Conservation (phyloP, 2,888 invertebrate genomes). For the Noctua pronuba region DNA sequence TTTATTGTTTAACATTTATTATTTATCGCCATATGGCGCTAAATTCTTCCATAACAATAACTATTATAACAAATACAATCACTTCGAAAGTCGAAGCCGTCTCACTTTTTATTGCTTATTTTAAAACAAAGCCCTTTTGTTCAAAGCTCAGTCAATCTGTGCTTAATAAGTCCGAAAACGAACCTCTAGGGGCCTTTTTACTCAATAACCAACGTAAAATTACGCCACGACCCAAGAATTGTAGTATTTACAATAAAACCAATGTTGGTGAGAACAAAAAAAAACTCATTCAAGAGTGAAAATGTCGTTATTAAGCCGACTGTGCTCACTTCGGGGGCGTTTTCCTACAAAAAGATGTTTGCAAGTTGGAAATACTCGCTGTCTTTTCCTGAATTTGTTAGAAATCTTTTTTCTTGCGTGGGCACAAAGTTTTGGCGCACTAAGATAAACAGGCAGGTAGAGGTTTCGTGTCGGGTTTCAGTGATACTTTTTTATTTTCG, state of each 20-base stretch:
- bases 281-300: slow-evolving; percentile 60
- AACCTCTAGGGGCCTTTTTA: slow-evolving; percentile 31
- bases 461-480: slow-evolving; percentile 18
- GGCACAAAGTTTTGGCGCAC: slow-evolving; percentile 44
- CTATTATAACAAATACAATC: neutral
- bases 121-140: slow-evolving; percentile 29
- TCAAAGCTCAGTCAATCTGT: slow-evolving; percentile 39
- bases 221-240: slow-evolving; percentile 48
- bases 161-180: slow-evolving; percentile 52
- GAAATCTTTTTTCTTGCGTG: slow-evolving; percentile 57
- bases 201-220: slow-evolving; percentile 51
- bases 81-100: neutral
- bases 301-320: slow-evolving; percentile 66
- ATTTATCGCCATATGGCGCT: slow-evolving; percentile 4
- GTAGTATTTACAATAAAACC: slow-evolving; percentile 61
- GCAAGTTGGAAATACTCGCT: slow-evolving; percentile 55
- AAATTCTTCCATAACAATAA: neutral
- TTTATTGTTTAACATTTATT: slow-evolving; percentile 8
- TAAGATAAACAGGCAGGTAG: slow-evolving; percentile 52
- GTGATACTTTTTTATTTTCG: slow-evolving; percentile 22
- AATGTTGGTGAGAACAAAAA: slow-evolving; percentile 57
- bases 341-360: slow-evolving; percentile 59
- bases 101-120: neutral
- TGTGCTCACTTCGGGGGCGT: slow-evolving; percentile 54
- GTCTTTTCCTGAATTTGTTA: slow-evolving; percentile 57